phyloP scores from a whole-genome alignment of 2,888 invertebrate species.

The Eustalomyia histrio region DNA sequence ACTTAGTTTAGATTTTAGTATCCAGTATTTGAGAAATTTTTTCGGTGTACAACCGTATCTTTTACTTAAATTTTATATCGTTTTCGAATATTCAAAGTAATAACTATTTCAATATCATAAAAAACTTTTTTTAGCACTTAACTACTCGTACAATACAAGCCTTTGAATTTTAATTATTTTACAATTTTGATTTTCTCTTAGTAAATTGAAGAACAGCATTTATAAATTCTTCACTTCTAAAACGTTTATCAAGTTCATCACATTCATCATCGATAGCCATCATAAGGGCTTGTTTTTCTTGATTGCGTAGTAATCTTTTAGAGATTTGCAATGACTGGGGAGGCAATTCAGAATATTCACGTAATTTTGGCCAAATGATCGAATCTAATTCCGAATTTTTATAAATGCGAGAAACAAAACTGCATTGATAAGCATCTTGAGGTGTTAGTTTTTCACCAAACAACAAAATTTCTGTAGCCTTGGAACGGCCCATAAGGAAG shows the following conservation, averaged over 20 bases:
- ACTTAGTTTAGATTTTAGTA: no score
- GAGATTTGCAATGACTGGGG: constrained; percentile 82
- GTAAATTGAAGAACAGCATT: constrained; percentile 79
- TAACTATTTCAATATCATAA: no score
- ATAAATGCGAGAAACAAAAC: constrained; percentile 90
- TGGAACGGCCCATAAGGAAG: constrained; percentile 88
- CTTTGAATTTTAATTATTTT: constrained; percentile 40
- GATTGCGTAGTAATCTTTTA: constrained; percentile 85
- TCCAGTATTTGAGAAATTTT: no score
- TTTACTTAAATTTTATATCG: no score
- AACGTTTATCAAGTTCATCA: constrained; percentile 83
- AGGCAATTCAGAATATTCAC: constrained; percentile 81
- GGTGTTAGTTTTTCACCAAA: constrained; percentile 90
- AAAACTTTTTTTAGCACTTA: no score
- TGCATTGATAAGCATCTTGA: constrained; percentile 87
- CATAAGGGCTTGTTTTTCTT: constrained; percentile 83
- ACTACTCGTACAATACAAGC: no score
- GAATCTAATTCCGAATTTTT: constrained; percentile 83
- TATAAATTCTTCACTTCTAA: constrained; percentile 84
- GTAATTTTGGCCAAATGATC: constrained; percentile 82
- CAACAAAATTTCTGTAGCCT: constrained; percentile 83
- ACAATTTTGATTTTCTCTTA: constrained; percentile 74
- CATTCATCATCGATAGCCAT: constrained; percentile 86
- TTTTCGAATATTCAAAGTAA: no score
- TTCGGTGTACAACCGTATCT: no score